A percentile compares a stretch with the other conserved stretches of the same genome.
Conservation (phyloP, 1,140 invertebrate genomes). For the Zaprionus nigranus region DNA sequence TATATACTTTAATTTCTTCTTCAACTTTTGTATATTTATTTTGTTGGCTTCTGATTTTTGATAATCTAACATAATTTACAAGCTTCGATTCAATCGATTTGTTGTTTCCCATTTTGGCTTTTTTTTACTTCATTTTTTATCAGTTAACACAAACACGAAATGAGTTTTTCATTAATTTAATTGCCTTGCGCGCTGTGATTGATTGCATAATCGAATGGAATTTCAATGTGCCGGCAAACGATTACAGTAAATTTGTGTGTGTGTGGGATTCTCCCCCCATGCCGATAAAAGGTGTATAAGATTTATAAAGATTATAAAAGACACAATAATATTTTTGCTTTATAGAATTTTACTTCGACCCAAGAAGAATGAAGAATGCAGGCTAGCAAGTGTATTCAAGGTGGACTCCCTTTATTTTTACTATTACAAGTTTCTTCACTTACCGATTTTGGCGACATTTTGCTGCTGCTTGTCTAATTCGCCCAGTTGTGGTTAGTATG, state of each 20-base stretch:
- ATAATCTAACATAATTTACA: constrained; percentile 47
- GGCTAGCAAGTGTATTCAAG: background rate
- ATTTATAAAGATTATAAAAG: no score
- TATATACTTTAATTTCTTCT: background rate
- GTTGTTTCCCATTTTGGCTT: background rate
- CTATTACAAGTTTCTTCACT: constrained; percentile 41
- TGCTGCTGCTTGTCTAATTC: constrained; percentile 65
- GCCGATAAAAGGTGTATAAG: background rate
- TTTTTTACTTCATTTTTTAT: constrained; percentile 10
- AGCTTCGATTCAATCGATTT: constrained; percentile 22
- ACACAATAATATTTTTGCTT: background rate
- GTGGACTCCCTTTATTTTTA: background rate
- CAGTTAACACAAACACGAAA: constrained; percentile 35
- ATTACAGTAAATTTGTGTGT: background rate
- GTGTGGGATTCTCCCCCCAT: no score
- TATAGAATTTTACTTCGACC: background rate
- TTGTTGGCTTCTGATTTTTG: background rate
- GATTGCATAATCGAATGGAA: constrained; percentile 41
- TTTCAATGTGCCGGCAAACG: constrained; percentile 18
- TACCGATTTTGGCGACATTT: constrained; percentile 82
- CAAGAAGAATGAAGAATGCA: background rate
- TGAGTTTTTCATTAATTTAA: constrained; percentile 50
- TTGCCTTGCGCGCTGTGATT: constrained; percentile 26
- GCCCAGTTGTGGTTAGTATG: constrained; percentile 41
- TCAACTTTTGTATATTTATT: background rate